phyloP scores from a whole-genome alignment of 2,113 vertebrate species.

The Chionomys nivalis region DNA sequence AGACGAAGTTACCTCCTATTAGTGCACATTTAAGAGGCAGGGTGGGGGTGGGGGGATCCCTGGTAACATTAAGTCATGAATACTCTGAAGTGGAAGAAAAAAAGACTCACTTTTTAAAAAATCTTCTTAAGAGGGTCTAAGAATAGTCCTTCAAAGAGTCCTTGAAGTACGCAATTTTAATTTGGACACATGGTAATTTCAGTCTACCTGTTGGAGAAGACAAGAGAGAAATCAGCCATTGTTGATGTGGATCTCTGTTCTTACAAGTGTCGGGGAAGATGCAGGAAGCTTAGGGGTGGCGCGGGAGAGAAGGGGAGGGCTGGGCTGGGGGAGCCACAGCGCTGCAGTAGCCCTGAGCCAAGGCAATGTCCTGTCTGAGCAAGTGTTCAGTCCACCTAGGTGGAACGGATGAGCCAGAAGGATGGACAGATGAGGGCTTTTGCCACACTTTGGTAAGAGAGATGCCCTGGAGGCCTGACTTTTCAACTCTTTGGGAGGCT shows the following conservation, averaged over 20 bases:
- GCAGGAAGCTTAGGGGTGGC: neutral
- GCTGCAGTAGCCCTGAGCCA: neutral
- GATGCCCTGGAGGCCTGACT: neutral
- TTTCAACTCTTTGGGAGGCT: neutral
- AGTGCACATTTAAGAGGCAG: constrained; percentile 62
- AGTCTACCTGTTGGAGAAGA: constrained; percentile 88
- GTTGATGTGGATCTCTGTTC: constrained; percentile 52
- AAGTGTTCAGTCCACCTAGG: neutral
- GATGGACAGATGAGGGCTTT: neutral
- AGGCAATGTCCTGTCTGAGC: neutral
- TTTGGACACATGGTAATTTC: constrained; percentile 80
- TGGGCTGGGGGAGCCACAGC: no score
- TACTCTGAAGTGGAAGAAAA: constrained; percentile 61
- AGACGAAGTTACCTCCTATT: constrained; percentile 66
- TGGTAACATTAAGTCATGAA: constrained; percentile 56
- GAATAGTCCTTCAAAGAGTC: constrained; percentile 88
- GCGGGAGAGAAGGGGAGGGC: no score
- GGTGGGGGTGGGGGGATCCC: constrained; percentile 44
- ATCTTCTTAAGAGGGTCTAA: constrained; percentile 85
- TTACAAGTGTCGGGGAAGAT: constrained; percentile 42
- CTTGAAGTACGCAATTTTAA: constrained; percentile 81
- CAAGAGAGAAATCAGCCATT: constrained; percentile 65
- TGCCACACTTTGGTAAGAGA: neutral
- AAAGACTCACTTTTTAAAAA: constrained; percentile 83
- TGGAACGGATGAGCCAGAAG: neutral